Base-by-base conservation (phyloP, 2,888 invertebrate genomes). In the Steromphala cineraria region DNA sequence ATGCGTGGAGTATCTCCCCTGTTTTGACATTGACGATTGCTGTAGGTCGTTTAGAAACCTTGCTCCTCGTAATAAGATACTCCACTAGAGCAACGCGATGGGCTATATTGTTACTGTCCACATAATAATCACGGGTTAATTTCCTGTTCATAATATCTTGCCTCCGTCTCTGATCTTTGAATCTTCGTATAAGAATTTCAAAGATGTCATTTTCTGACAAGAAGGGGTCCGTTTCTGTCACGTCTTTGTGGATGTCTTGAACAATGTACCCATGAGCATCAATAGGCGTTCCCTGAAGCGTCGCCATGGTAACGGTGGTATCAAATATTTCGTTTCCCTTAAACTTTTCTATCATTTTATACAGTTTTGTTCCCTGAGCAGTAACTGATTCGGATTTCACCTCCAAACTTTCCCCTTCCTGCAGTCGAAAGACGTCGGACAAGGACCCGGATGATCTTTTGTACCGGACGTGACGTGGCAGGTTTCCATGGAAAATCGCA, bases 251-350 rank as follows among this genome's bases (percentile, higher is more conserved):
- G 13, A 85, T 85, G 1, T 80, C 84, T 55, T 87, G 86, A 10
- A 87, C 81, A 0, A 89, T 62, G 17, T 52, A 78, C 2, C 89
- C 89, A 1, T 82, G 62, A 0, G 85, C 86, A 19, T 87, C 86
- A 0, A 85, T 82, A 0, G 74, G 67, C 5, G 86, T 86, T 15
- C 71, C 24, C 17, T 67, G 55, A 21, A 83, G 82, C 13, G 81
- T 82, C 46, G 85, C 85, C 17, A 87, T 82, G 19, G 87, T 85
- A 1, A 89, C 84, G 19, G 80, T 79, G 0, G 81, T 79, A 62
- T 86, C 89, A 62, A 81, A 87, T 10, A 89, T 85, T 0, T 84
- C 82, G n/a, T 86, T 53, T 0, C 87, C 87, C 8, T 81, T 56
- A 56, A 82, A 89, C 0, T 75, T 84, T 77, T 89, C 87, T 24